These are phyloP conservation scores for Galerucella nymphaeae DNA, from an alignment of 2,888 invertebrate genomes.

Conservation along the genomic window DNA sequence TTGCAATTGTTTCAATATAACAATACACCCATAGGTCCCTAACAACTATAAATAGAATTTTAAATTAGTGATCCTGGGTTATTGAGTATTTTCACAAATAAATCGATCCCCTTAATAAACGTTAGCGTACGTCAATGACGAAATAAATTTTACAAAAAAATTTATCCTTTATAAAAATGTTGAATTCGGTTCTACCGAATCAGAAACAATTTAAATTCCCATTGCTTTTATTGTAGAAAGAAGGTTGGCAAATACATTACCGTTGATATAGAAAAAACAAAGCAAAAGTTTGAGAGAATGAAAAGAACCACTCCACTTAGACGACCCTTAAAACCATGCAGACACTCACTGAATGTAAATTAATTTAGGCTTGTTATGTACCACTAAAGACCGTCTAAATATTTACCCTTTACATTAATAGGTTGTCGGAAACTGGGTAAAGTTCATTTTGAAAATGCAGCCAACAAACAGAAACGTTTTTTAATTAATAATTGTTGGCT, in stretches of 20 bases:
- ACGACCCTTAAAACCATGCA: constrained; percentile 7
- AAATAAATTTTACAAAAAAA: too few relatives aligned
- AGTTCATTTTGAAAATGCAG: constrained; percentile 38
- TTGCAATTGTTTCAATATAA: background rate
- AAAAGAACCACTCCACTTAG: background rate
- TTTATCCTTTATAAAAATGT: too few relatives aligned
- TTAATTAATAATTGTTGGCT: too few relatives aligned
- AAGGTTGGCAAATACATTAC: background rate
- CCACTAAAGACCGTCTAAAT: constrained; percentile 47
- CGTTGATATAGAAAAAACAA: background rate
- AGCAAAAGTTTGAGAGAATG: background rate
- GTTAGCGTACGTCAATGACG: too few relatives aligned
- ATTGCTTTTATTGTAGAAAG: background rate
- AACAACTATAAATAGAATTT: background rate
- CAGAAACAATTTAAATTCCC: background rate
- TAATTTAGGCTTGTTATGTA: constrained; percentile 46
- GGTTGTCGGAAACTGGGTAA: constrained; percentile 40
- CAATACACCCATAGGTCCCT: background rate
- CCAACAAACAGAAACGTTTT: constrained; percentile 11
- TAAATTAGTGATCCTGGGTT: too few relatives aligned
- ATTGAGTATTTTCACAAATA: too few relatives aligned
- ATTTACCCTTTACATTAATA: constrained; percentile 48
- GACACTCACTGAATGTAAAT: constrained; percentile 44
- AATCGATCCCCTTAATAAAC: too few relatives aligned
- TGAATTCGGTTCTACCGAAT: too few relatives aligned